Conservation (phyloP, 2,888 invertebrate species). For the Myopa tessellatipennis region DNA sequence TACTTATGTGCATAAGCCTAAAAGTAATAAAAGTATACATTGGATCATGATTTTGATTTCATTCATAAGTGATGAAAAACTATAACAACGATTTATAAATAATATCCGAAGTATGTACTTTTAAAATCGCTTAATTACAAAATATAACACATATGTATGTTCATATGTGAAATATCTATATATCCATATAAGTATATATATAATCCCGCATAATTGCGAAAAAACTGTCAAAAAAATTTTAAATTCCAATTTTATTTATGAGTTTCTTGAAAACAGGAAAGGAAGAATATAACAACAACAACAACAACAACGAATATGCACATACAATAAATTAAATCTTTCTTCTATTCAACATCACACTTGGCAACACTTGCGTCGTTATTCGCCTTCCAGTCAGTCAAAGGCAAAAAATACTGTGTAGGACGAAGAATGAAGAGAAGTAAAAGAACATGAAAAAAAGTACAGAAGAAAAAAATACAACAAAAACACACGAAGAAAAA, state of each 20-base stretch:
- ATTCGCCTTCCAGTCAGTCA: constrained; percentile 11
- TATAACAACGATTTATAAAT: too few species aligned
- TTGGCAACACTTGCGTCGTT: constrained; percentile 10
- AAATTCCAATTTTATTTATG: constrained; percentile 12
- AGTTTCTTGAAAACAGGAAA: background rate
- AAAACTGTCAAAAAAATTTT: background rate
- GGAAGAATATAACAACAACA: background rate
- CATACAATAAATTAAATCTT: background rate
- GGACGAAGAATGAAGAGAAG: constrained; percentile 26
- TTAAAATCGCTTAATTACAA: too few species aligned
- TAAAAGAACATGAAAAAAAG: background rate
- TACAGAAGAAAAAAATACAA: constrained; percentile 21
- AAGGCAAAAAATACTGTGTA: constrained; percentile 18
- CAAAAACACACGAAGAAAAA: constrained; percentile 15
- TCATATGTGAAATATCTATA: background rate
- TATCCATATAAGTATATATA: background rate
- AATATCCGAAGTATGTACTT: too few species aligned
- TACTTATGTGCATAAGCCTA: background rate
- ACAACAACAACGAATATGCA: background rate
- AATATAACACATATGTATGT: background rate
- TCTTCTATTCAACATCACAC: background rate
- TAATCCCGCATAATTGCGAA: background rate
- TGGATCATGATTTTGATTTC: too few species aligned
- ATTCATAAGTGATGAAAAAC: too few species aligned
- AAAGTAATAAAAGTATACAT: too few species aligned